A percentile compares a stretch with the other conserved stretches of the same genome.
phyloP scores from a whole-genome alignment of 1,140 invertebrate genomes.

The Gonioctena quinquepunctata region DNA sequence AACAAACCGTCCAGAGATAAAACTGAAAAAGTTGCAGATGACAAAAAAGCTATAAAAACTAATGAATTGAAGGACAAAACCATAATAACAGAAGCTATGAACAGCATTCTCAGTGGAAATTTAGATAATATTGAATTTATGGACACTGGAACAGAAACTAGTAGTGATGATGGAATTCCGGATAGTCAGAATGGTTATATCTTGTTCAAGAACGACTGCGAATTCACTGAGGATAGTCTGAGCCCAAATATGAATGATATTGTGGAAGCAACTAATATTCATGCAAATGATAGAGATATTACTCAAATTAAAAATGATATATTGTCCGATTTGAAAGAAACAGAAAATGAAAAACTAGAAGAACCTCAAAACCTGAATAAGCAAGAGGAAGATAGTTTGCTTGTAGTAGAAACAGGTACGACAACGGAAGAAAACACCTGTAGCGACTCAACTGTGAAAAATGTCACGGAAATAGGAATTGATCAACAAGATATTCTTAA shows the following conservation, averaged over 20 bases:
- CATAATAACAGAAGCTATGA: constrained; percentile 47
- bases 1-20: constrained; percentile 56
- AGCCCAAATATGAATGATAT: constrained; percentile 40
- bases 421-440: constrained; percentile 62
- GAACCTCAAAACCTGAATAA: constrained; percentile 48
- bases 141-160: constrained; percentile 72
- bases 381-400: constrained; percentile 65
- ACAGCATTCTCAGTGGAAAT: constrained; percentile 48
- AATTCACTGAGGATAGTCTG: constrained; percentile 65
- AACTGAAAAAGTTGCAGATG: constrained; percentile 37
- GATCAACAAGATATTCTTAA: constrained; percentile 21
- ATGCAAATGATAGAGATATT: constrained; percentile 12
- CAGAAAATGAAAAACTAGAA: constrained; percentile 32
- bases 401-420: constrained; percentile 61
- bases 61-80: constrained; percentile 25
- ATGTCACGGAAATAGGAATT: constrained; percentile 43
- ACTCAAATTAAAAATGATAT: too few species aligned
- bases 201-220: constrained; percentile 67
- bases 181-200: constrained; percentile 70
- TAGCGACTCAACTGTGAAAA: constrained; percentile 54
- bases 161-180: constrained; percentile 60
- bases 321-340: neutral
- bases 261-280: constrained; percentile 39
- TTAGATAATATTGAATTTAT: constrained; percentile 71
- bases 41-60: constrained; percentile 34